Percentiles rank a stretch among this genome's conserved stretches.
Evolutionary conservation across 1,140 invertebrate species (phyloP).

Genomic region (Papilio aristodemus): DNA sequence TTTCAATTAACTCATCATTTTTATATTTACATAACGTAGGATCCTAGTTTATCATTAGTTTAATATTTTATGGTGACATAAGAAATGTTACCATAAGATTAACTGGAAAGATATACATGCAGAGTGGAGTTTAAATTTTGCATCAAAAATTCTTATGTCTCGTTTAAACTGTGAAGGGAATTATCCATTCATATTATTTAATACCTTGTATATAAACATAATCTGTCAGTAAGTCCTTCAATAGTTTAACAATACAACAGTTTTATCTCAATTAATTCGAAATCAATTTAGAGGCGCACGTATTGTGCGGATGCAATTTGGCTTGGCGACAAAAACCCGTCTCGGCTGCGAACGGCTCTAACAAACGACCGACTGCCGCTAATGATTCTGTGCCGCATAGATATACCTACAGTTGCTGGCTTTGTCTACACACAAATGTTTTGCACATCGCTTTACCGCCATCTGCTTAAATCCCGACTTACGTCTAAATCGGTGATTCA

Average conservation of each 20-base stretch:
- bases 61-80: too few relatives aligned
- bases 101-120: too few relatives aligned
- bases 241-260: neutral
- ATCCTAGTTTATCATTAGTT: too few relatives aligned
- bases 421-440: constrained; percentile 10
- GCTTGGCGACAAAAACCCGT: constrained; percentile 74
- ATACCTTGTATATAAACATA: neutral
- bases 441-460: neutral
- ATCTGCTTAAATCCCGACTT: neutral
- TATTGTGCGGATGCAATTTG: constrained; percentile 78
- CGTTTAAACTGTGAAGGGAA: neutral
- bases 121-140: too few relatives aligned
- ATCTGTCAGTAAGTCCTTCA: neutral
- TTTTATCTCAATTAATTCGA: constrained; percentile 69
- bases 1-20: too few relatives aligned
- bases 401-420: constrained; percentile 39
- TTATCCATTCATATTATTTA: neutral
- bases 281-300: constrained; percentile 74
- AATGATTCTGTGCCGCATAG: constrained; percentile 68
- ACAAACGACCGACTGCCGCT: constrained; percentile 76
- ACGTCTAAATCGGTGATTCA: neutral
- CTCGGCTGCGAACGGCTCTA: constrained; percentile 70
- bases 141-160: too few relatives aligned
- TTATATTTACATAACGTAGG: too few relatives aligned
- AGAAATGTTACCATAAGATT: too few relatives aligned